Conservation (phyloP, 1,140 invertebrate genomes). For the Brachionus manjavacas region DNA sequence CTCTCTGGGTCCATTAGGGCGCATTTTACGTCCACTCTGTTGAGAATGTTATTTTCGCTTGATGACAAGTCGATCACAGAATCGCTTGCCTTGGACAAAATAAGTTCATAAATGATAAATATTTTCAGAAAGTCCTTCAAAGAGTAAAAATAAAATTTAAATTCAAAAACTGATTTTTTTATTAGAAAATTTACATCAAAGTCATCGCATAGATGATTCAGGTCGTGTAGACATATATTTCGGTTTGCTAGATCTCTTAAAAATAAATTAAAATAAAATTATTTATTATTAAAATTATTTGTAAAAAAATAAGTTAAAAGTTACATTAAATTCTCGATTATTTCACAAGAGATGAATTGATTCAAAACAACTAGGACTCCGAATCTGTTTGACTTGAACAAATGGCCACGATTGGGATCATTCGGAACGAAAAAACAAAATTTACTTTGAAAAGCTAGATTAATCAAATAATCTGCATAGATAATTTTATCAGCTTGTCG, state of each 20-base stretch:
- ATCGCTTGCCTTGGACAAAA: not conserved
- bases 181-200: not conserved
- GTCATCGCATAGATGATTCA: not conserved
- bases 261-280: not conserved
- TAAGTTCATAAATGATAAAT: not conserved
- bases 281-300: too few species aligned
- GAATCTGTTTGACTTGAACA: not conserved
- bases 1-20: not conserved
- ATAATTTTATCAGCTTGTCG: not conserved
- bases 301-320: not conserved
- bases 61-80: not conserved
- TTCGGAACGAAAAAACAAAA: conserved; percentile 6
- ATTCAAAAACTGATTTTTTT: not conserved
- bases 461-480: not conserved
- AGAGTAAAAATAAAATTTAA: too few species aligned
- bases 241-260: not conserved
- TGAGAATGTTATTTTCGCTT: not conserved
- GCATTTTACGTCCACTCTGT: not conserved
- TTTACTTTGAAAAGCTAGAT: not conserved
- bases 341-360: not conserved
- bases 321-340: not conserved
- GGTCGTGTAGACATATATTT: not conserved
- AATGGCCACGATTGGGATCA: not conserved
- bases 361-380: not conserved
- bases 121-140: not conserved